Evolutionary conservation across 2,113 vertebrate species (phyloP).

Genomic region (Cephalopholis sonnerati): DNA sequence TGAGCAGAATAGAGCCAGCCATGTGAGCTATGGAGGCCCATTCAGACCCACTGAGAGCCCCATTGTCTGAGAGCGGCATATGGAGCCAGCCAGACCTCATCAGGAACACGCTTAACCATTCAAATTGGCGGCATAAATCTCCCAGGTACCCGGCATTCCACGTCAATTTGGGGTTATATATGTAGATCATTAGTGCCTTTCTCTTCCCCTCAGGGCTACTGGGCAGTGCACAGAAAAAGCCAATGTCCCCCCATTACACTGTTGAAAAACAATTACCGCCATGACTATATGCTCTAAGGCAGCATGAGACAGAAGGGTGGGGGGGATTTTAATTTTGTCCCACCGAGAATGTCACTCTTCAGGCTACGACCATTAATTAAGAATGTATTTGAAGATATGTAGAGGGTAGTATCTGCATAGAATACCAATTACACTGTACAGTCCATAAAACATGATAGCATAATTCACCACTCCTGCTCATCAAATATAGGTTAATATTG

Average conservation of each 20-base stretch:
- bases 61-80: constrained; percentile 73
- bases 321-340: constrained; percentile 62
- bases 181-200: constrained; percentile 77
- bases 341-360: constrained; percentile 65
- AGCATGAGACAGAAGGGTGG: constrained; percentile 34
- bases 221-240: constrained; percentile 64
- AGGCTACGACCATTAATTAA: constrained; percentile 71
- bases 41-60: constrained; percentile 70
- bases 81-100: constrained; percentile 69
- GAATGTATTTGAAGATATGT: constrained; percentile 63
- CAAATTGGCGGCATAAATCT: constrained; percentile 78
- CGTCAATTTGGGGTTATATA: constrained; percentile 79
- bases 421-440: constrained; percentile 64
- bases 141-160: constrained; percentile 69
- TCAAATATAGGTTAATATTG: constrained; percentile 38
- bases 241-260: constrained; percentile 63
- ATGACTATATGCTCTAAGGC: constrained; percentile 70
- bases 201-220: constrained; percentile 61
- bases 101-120: constrained; percentile 74
- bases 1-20: constrained; percentile 41
- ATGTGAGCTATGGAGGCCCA: constrained; percentile 58
- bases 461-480: constrained; percentile 26
- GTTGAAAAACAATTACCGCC: constrained; percentile 74
- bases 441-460: constrained; percentile 53
- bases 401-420: constrained; percentile 53